These are phyloP conservation scores for Lanius collurio DNA, from an alignment of 2,113 vertebrate species.

Conservation along the genomic window DNA sequence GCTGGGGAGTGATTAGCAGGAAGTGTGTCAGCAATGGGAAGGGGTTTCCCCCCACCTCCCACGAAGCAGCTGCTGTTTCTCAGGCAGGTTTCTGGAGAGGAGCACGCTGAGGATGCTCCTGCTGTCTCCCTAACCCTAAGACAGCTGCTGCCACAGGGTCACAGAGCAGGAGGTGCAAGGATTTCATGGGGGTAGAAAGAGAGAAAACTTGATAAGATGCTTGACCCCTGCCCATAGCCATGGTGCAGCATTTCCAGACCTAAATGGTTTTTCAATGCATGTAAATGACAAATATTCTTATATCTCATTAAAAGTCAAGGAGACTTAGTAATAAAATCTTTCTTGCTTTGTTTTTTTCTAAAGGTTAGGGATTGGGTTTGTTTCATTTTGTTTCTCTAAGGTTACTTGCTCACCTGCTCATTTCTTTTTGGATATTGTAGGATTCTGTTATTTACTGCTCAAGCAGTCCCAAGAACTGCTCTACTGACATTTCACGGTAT, in stretches of 20 bases:
- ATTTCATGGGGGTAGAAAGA: not conserved
- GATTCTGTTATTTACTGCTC: constrained; percentile 62
- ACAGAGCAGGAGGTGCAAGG: fast-evolving
- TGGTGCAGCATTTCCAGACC: not conserved
- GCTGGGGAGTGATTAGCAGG: not conserved
- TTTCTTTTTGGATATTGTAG: constrained; percentile 34
- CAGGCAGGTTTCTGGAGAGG: not conserved
- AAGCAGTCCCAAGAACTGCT: constrained; percentile 56
- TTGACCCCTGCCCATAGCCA: not conserved
- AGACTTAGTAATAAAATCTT: not conserved
- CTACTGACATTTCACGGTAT: constrained; percentile 65
- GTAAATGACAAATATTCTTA: not conserved
- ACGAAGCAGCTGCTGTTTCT: not conserved
- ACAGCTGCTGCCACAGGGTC: not conserved
- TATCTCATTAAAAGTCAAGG: not conserved
- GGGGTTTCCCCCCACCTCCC: not conserved
- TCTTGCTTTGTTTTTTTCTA: not conserved
- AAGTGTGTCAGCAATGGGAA: not conserved
- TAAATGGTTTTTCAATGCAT: not conserved
- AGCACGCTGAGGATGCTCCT: not conserved
- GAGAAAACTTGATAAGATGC: not conserved
- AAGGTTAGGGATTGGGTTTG: not conserved
- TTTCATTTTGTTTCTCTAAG: constrained; percentile 1
- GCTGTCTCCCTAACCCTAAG: not conserved
- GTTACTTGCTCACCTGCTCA: constrained; percentile 22